Conservation (phyloP, 2,113 vertebrate genomes). For the Barnardius zonarius region DNA sequence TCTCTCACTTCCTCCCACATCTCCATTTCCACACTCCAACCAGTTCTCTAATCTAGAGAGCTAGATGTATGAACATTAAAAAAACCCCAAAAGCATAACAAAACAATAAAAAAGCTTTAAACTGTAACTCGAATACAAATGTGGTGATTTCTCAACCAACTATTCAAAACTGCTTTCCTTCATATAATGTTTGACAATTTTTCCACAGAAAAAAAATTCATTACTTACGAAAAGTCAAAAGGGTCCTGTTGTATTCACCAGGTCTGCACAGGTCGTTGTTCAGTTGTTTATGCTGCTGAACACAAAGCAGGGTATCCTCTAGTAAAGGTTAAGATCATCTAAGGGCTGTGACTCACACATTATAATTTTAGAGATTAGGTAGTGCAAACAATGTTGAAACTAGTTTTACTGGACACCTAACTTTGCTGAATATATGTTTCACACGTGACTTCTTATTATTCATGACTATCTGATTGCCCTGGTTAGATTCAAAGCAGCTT, state of each 20-base stretch:
- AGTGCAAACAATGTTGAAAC: conserved; percentile 54
- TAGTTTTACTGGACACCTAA: conserved; percentile 68
- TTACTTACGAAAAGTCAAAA: conserved; percentile 53
- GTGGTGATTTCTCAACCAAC: not conserved
- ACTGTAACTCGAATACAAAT: not conserved
- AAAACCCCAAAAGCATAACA: not conserved
- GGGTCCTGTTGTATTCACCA: not conserved
- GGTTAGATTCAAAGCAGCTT: conserved; percentile 5
- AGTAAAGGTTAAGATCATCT: conserved; percentile 63
- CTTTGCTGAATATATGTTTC: conserved; percentile 56
- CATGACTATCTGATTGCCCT: not conserved
- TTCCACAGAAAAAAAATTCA: not conserved
- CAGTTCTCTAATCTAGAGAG: no score
- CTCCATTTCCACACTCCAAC: no score
- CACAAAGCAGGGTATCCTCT: conserved; percentile 53
- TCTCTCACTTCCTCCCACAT: no score
- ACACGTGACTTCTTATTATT: conserved; percentile 53
- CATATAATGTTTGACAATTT: not conserved
- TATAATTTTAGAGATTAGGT: conserved; percentile 66
- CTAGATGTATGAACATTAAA: no score
- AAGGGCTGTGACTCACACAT: conserved; percentile 57
- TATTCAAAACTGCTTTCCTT: not conserved
- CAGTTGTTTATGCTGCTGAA: conserved; percentile 51
- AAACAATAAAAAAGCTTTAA: not conserved
- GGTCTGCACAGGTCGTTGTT: conserved; percentile 36